phyloP scores from a whole-genome alignment of 2,888 invertebrate species.

The Galeruca laticollis region DNA sequence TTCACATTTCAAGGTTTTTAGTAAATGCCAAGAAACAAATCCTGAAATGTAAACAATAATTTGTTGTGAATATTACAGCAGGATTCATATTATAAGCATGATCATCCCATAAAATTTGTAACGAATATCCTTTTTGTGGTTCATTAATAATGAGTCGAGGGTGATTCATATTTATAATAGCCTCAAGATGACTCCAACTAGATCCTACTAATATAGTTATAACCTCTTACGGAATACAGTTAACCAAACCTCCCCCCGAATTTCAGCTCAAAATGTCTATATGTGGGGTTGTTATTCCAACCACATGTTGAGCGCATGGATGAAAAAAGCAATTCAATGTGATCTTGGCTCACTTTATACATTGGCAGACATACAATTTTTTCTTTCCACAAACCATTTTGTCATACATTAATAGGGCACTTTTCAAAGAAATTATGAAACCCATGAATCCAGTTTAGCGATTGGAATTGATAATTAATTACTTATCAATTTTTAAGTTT shows the following conservation, averaged over 20 bases:
- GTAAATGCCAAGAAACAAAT: not conserved
- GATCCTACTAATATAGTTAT: not conserved
- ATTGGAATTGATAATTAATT: slow-evolving; percentile 18
- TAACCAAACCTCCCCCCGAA: not conserved
- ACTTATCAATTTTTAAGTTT: slow-evolving; percentile 9
- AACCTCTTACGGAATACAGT: not conserved
- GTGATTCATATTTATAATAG: not conserved
- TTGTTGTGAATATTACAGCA: slow-evolving; percentile 4
- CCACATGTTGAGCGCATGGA: not conserved
- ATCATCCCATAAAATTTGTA: slow-evolving; percentile 11
- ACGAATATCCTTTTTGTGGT: slow-evolving; percentile 5
- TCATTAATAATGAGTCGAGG: not conserved
- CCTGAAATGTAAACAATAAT: no score
- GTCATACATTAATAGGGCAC: no score
- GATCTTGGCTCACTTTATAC: slow-evolving; percentile 6
- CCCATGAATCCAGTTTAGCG: slow-evolving; percentile 8
- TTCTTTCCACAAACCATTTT: slow-evolving; percentile 1
- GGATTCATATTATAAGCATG: slow-evolving; percentile 14
- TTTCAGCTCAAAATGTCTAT: slow-evolving; percentile 4
- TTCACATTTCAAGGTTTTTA: not conserved
- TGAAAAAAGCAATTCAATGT: no score
- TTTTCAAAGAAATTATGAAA: no score
- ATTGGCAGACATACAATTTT: slow-evolving; percentile 4
- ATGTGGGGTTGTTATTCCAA: no score
- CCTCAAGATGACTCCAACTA: not conserved